Percentiles rank a stretch among this genome's conserved stretches.
phyloP scores from a whole-genome alignment of 1,140 invertebrate genomes.

The Colletes gigas region DNA sequence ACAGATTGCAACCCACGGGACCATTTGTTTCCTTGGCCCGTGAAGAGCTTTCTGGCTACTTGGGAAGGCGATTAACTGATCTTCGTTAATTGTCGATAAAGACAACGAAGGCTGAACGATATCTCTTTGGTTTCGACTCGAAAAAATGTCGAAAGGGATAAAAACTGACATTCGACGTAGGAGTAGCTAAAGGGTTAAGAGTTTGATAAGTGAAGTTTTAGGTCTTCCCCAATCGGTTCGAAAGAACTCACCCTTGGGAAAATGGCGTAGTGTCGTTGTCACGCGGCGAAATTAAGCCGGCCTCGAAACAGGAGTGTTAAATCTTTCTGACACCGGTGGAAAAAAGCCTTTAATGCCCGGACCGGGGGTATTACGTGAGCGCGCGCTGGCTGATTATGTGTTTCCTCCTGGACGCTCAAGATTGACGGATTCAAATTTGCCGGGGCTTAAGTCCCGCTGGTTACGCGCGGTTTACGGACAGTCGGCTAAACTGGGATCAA shows the following conservation, averaged over 20 bases:
- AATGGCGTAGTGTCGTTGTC: background rate
- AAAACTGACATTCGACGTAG: no score
- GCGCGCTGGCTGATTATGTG: constrained; percentile 52
- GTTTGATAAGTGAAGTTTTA: no score
- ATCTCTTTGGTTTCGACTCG: no score
- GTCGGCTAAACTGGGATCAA: constrained; percentile 78
- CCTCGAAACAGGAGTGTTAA: constrained; percentile 16
- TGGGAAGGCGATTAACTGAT: constrained; percentile 42
- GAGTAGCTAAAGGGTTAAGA: no score
- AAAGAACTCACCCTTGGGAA: background rate
- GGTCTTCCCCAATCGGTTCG: no score
- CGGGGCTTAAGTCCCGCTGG: constrained; percentile 61
- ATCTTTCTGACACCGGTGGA: constrained; percentile 43
- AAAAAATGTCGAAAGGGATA: no score
- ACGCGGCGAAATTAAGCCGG: background rate
- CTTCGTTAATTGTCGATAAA: constrained; percentile 50
- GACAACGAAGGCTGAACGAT: background rate
- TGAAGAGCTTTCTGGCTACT: constrained; percentile 36
- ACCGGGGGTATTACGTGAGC: constrained; percentile 37
- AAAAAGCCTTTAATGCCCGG: constrained; percentile 57
- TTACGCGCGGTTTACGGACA: constrained; percentile 64
- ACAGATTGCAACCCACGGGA: constrained; percentile 71
- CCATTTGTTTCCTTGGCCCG: constrained; percentile 71
- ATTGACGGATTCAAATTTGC: constrained; percentile 69
- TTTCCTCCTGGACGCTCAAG: constrained; percentile 57